A percentile compares a stretch with the other conserved stretches of the same genome.
These are phyloP conservation scores for Watsonalla cultraria DNA, from an alignment of 2,888 invertebrate genomes.

Conservation along the genomic window DNA sequence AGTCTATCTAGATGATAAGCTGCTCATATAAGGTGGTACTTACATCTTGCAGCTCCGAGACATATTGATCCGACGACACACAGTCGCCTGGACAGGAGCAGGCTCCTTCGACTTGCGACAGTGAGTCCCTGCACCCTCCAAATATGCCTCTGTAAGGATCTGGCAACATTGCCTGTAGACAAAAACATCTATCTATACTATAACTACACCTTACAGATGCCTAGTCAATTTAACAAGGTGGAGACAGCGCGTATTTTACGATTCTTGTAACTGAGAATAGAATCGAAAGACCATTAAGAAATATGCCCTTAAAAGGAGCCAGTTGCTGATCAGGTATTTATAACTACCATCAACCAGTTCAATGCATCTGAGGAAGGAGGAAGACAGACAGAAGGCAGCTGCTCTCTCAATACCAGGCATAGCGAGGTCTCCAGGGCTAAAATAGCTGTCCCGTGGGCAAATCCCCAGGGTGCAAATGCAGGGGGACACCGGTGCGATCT, in stretches of 20 bases:
- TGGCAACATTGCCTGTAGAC: slow-evolving; percentile 88
- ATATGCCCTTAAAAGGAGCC: too few relatives aligned
- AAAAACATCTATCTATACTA: not conserved
- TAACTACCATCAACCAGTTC: not conserved
- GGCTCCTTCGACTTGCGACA: slow-evolving; percentile 83
- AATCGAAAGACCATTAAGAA: too few relatives aligned
- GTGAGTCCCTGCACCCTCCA: slow-evolving; percentile 97
- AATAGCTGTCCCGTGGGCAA: too few relatives aligned
- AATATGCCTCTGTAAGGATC: slow-evolving; percentile 95
- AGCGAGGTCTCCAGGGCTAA: too few relatives aligned
- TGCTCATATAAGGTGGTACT: slow-evolving; percentile 2
- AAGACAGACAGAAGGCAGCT: too few relatives aligned
- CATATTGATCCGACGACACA: slow-evolving; percentile 86
- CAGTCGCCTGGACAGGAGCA: slow-evolving; percentile 85
- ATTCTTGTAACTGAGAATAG: too few relatives aligned
- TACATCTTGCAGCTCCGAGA: slow-evolving; percentile 86
- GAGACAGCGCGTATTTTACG: not conserved
- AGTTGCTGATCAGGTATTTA: too few relatives aligned
- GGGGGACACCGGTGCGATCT: too few relatives aligned
- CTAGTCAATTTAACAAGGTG: not conserved
- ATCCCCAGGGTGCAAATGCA: too few relatives aligned
- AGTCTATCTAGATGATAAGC: not conserved
- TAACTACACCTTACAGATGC: too few relatives aligned
- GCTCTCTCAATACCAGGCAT: too few relatives aligned
- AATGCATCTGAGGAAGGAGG: too few relatives aligned